Conservation (phyloP, 2,888 invertebrate genomes). For the Leptura quadrifasciata region DNA sequence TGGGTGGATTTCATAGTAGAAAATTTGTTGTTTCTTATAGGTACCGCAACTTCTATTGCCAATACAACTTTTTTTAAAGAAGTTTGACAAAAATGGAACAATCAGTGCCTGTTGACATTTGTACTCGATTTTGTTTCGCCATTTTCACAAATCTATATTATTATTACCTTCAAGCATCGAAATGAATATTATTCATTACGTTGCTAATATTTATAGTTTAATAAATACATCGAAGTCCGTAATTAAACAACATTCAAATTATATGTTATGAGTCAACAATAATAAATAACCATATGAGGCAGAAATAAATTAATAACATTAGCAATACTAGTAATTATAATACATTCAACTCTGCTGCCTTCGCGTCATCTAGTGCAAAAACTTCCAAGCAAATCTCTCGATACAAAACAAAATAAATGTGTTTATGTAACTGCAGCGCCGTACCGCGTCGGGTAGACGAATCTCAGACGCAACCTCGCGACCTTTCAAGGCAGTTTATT, state of each 20-base stretch:
- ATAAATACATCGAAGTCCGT: background rate
- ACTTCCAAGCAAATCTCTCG: background rate
- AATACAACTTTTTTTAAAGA: too few relatives aligned
- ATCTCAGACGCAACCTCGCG: constrained; percentile 65
- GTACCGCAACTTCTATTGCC: too few relatives aligned
- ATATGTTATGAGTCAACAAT: constrained; percentile 1
- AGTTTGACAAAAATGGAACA: too few relatives aligned
- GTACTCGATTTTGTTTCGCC: too few relatives aligned
- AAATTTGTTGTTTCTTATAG: too few relatives aligned
- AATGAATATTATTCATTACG: background rate
- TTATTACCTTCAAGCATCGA: too few relatives aligned
- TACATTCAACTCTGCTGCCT: background rate
- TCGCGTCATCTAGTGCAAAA: constrained; percentile 39
- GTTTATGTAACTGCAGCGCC: constrained; percentile 61
- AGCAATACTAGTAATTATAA: too few relatives aligned
- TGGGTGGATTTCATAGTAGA: too few relatives aligned
- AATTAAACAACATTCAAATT: background rate
- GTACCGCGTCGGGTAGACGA: constrained; percentile 65
- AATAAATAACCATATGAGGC: background rate
- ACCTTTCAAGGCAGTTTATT: constrained; percentile 75
- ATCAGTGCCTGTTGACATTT: too few relatives aligned
- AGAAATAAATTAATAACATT: background rate
- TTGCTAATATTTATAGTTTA: background rate
- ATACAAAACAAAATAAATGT: constrained; percentile 20
- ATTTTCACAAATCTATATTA: too few relatives aligned